Base-by-base conservation (phyloP, 2,113 vertebrate species). In the Paramisgurnus dabryanus region DNA sequence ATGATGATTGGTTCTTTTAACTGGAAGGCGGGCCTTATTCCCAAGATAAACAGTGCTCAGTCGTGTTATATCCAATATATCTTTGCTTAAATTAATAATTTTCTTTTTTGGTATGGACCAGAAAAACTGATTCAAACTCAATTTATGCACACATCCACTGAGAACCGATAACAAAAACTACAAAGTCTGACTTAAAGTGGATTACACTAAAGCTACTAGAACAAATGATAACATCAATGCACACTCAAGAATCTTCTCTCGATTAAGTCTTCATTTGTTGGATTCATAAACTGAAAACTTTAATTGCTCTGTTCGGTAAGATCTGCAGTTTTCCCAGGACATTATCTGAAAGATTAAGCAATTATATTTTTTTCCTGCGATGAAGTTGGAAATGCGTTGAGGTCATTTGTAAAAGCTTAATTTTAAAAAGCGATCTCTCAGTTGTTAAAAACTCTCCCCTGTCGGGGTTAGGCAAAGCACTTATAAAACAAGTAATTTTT, bases 211-310 rank as follows among this genome's bases (percentile, higher is more conserved):
- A 60, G 65, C 40, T 55, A 45, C 61, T 76, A n/a, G 18, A 34
- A 61, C 22, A 66, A 80, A 72, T 64, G 34, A 80, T 82, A 68
- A 68, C 63, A 76, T 49, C 60, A 61, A 71, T 80, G 73, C 27
- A 17, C 64, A 6, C 15, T 27, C 41, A 49, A 70, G 39, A 76
- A 27, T 11, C 57, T 65, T 45, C 41, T 49, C 76, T 61, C 47
- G 17, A n/a, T 34, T 18, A 17, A 67, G 17, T 39, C 67, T 64
- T n/a, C 41, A 74, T 76, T 70, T 71, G 65, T 53, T 49, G 65
- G 41, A 7, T 82, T 85, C 70, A 82, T 66, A 58, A 40, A 49
- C 41, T 18, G 12, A 60, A 47, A 13, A 8, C 40, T 82, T 82
- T 82, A 79, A 85, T 80, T 78, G 65, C 15, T 2, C 9, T 50